Conservation (phyloP, 2,888 invertebrate species). For the Chirona hameri region DNA sequence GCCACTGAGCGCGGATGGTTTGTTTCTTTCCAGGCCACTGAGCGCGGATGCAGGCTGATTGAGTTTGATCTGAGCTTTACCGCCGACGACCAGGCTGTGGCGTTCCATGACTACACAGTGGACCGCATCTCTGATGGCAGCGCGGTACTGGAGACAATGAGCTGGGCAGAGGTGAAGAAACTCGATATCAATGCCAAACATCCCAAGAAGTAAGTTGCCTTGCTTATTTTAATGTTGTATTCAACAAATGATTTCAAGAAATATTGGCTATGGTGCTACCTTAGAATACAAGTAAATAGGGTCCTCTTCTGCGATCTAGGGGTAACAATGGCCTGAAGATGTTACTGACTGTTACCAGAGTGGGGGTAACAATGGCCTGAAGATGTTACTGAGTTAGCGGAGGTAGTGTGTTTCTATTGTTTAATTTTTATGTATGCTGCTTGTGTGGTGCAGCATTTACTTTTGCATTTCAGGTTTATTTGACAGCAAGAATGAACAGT, state of each 20-base stretch:
- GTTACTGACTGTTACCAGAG: not conserved
- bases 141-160: slow-evolving; percentile 55
- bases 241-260: too few relatives aligned
- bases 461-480: not conserved
- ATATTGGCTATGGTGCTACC: too few relatives aligned
- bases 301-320: too few relatives aligned
- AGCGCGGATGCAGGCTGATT: slow-evolving; percentile 66
- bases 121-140: slow-evolving; percentile 61
- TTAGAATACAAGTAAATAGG: too few relatives aligned
- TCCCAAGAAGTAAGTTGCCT: not conserved
- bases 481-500: not conserved
- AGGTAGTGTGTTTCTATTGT: not conserved
- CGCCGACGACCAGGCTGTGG: slow-evolving; percentile 66
- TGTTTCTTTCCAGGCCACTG: slow-evolving; percentile 57
- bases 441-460: not conserved
- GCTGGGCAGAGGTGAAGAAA: slow-evolving; percentile 60
- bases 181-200: slow-evolving; percentile 50
- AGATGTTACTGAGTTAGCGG: not conserved
- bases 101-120: slow-evolving; percentile 70
- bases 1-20: too few relatives aligned
- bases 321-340: too few relatives aligned
- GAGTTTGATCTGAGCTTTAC: slow-evolving; percentile 74
- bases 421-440: not conserved
- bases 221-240: too few relatives aligned
- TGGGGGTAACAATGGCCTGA: too few relatives aligned